These are phyloP conservation scores for Rhodeus uyekii DNA, from an alignment of 2,797 vertebrate genomes.

Conservation along the genomic window DNA sequence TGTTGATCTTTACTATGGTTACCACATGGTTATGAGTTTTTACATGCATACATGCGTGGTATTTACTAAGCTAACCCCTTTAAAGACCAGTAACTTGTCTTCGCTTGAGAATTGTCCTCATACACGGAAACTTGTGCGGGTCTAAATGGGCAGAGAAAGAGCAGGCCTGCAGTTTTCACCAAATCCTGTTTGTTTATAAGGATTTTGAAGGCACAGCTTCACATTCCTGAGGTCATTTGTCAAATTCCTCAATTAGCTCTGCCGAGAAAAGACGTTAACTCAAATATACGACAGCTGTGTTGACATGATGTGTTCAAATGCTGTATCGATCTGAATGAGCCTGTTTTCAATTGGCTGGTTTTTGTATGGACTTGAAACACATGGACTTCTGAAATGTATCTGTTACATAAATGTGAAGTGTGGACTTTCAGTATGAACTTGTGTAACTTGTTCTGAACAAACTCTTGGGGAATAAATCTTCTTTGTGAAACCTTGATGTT, in stretches of 20 bases:
- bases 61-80: neutral
- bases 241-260: constrained; percentile 35
- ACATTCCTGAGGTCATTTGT: constrained; percentile 52
- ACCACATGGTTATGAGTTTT: constrained; percentile 7
- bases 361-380: neutral
- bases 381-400: neutral
- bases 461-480: constrained; percentile 13
- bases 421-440: neutral
- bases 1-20: constrained; percentile 5
- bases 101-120: neutral
- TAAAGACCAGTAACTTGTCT: neutral
- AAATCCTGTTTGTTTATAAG: constrained; percentile 32
- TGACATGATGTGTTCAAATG: neutral
- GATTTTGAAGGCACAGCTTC: constrained; percentile 32
- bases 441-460: constrained; percentile 1
- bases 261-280: neutral
- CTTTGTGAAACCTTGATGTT: constrained; percentile 1
- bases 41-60: neutral
- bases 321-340: neutral
- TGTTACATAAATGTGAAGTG: constrained; percentile 14
- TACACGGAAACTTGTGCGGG: neutral
- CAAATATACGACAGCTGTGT: constrained; percentile 8
- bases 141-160: neutral
- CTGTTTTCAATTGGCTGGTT: neutral
- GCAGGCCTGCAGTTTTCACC: neutral